Evolutionary conservation across 2,888 invertebrate species (phyloP).

Genomic region (Andrena praecox): DNA sequence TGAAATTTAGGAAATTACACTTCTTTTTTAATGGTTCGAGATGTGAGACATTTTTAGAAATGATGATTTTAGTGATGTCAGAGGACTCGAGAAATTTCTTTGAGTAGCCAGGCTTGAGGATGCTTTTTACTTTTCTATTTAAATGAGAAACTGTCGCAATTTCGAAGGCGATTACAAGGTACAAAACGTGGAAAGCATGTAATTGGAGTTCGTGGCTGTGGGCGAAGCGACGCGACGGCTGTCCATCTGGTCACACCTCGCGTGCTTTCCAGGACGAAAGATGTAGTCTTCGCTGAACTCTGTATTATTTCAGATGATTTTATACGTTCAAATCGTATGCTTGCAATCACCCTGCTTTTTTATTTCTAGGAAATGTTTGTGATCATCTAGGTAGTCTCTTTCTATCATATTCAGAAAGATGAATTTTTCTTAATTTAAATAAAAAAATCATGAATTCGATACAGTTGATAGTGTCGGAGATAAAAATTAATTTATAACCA

Average conservation of each 20-base stretch:
- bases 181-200: constrained; percentile 72
- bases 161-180: constrained; percentile 52
- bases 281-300: constrained; percentile 62
- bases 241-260: constrained; percentile 78
- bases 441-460: too few relatives aligned
- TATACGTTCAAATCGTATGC: constrained; percentile 58
- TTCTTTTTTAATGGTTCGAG: too few relatives aligned
- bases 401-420: too few relatives aligned
- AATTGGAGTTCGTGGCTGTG: constrained; percentile 62
- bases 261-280: constrained; percentile 81
- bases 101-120: not conserved
- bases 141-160: constrained; percentile 55
- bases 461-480: too few relatives aligned
- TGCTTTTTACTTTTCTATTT: constrained; percentile 16
- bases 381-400: constrained; percentile 46
- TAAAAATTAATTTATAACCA: too few relatives aligned
- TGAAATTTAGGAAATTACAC: not conserved
- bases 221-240: constrained; percentile 36
- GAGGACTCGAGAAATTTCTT: constrained; percentile 34
- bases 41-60: constrained; percentile 12
- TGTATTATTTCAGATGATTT: constrained; percentile 62
- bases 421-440: too few relatives aligned
- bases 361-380: constrained; percentile 43
- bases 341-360: constrained; percentile 32
- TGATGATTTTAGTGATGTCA: constrained; percentile 8